phyloP scores from a whole-genome alignment of 2,797 vertebrate genomes.

The Phataginus tricuspis region DNA sequence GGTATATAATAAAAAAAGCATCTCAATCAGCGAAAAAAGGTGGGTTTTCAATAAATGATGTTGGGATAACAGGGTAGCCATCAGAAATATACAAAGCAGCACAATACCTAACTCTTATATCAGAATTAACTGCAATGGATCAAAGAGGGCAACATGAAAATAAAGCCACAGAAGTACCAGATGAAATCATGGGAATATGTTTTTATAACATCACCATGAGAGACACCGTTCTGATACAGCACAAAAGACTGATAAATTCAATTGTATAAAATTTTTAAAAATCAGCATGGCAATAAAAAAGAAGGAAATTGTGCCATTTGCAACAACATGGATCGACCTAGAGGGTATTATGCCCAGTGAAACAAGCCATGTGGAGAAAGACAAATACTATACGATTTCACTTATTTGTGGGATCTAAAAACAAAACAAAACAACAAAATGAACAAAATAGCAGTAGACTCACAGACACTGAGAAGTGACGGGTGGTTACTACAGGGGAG shows the following conservation, averaged over 20 bases:
- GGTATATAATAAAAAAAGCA: background rate
- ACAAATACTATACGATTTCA: no score
- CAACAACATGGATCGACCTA: no score
- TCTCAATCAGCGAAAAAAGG: background rate
- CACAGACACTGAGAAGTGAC: no score
- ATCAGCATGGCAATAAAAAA: background rate
- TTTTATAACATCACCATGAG: background rate
- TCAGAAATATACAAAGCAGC: background rate
- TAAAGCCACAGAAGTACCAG: background rate
- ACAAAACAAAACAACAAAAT: no score
- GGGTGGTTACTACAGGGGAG: no score
- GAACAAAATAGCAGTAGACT: no score
- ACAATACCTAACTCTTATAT: background rate
- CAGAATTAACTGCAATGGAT: background rate
- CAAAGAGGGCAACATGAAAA: background rate
- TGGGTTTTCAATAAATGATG: background rate
- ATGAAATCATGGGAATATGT: background rate
- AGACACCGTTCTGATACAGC: background rate
- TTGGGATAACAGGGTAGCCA: background rate
- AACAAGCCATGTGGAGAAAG: no score
- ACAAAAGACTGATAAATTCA: background rate
- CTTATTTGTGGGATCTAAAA: no score
- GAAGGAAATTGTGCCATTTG: no score
- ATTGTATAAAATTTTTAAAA: background rate
- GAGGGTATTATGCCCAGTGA: no score